A percentile compares a stretch with the other conserved stretches of the same genome.
Evolutionary conservation across 2,888 invertebrate genomes (phyloP).

Genomic region (Drosophila crucigera): DNA sequence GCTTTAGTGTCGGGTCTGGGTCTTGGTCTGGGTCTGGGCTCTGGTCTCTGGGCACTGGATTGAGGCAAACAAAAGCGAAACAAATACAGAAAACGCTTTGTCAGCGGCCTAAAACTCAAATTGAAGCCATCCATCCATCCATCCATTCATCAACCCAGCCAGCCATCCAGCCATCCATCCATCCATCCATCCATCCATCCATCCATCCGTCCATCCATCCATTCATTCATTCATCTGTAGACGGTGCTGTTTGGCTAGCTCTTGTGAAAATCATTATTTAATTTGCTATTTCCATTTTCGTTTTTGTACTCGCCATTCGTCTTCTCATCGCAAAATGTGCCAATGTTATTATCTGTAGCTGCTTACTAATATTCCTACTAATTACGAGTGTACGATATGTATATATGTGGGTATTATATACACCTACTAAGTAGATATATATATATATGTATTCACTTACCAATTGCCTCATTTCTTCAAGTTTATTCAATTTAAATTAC

Average conservation of each 20-base stretch:
- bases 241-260: constrained; percentile 33
- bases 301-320: constrained; percentile 37
- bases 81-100: constrained; percentile 61
- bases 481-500: constrained; percentile 45
- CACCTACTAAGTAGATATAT: not conserved
- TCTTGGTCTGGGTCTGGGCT: not conserved
- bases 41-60: constrained; percentile 1
- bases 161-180: not conserved
- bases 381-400: constrained; percentile 16
- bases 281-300: constrained; percentile 51
- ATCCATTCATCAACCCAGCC: not conserved
- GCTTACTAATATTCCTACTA: constrained; percentile 28
- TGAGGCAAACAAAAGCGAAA: constrained; percentile 35
- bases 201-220: constrained; percentile 4
- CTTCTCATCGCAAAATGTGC: constrained; percentile 60
- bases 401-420: not conserved
- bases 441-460: not conserved
- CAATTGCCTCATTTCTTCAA: constrained; percentile 60
- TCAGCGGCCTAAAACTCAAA: constrained; percentile 53
- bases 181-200: constrained; percentile 7
- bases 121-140: constrained; percentile 10
- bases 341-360: constrained; percentile 63
- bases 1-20: not conserved
- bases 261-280: constrained; percentile 60
- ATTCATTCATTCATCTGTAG: constrained; percentile 25